Conservation (phyloP, 2,797 vertebrate species). For the Pempheris klunzingeri region DNA sequence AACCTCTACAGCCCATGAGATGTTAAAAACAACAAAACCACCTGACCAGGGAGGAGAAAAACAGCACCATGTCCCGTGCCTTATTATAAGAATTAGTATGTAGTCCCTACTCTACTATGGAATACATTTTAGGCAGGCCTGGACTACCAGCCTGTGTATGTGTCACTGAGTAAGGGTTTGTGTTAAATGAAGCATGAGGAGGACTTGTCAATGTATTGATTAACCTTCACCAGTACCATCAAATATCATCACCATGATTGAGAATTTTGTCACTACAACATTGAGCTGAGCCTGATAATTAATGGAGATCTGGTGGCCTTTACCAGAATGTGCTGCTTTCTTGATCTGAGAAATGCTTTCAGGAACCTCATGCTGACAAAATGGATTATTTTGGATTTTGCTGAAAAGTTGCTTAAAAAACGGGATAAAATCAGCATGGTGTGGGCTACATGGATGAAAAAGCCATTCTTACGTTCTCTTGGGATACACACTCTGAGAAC, state of each 20-base stretch:
- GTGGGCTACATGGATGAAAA: background rate
- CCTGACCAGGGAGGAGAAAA: constrained; percentile 9
- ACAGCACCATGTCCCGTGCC: background rate
- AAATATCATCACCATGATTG: constrained; percentile 41
- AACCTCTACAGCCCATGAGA: constrained; percentile 14
- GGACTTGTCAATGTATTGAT: constrained; percentile 52
- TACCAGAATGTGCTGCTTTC: constrained; percentile 2
- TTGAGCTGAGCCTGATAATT: constrained; percentile 10
- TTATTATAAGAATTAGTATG: constrained; percentile 2
- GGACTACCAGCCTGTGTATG: background rate
- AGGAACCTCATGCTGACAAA: background rate
- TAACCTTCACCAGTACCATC: constrained; percentile 10
- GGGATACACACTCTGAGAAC: no score
- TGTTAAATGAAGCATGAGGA: constrained; percentile 15
- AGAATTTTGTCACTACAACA: constrained; percentile 45
- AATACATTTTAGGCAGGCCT: constrained; percentile 1
- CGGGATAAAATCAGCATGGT: background rate
- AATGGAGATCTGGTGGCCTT: constrained; percentile 33
- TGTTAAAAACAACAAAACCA: constrained; percentile 45
- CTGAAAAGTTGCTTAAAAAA: background rate
- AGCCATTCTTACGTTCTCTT: background rate
- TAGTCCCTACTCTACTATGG: background rate
- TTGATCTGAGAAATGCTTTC: background rate
- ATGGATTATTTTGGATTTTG: background rate
- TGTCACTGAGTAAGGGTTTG: background rate